A percentile compares a stretch with the other conserved stretches of the same genome.
Conservation (phyloP, 2,888 invertebrate species). For the Stenodera caucasica region DNA sequence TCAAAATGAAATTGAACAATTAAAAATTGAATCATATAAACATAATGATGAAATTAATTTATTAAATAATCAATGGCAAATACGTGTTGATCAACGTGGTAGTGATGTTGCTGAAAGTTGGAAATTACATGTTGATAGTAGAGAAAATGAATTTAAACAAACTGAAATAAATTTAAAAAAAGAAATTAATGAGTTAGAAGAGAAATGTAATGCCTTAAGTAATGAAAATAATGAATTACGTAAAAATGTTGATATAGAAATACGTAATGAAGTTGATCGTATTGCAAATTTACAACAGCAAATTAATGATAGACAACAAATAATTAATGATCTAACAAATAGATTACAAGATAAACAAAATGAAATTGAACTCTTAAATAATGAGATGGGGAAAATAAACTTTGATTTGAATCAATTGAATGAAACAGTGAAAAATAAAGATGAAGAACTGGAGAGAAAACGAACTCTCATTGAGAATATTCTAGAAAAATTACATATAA, state of each 20-base stretch:
- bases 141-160: conserved; percentile 64
- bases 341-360: conserved; percentile 37
- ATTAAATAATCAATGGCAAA: conserved; percentile 38
- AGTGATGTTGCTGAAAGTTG: conserved; percentile 70
- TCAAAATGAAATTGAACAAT: not conserved
- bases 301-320: conserved; percentile 45
- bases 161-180: conserved; percentile 58
- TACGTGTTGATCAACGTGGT: conserved; percentile 55
- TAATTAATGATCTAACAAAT: conserved; percentile 45
- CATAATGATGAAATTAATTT: not conserved
- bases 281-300: conserved; percentile 50
- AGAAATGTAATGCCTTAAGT: conserved; percentile 49
- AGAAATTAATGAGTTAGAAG: conserved; percentile 59
- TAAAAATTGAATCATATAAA: not conserved
- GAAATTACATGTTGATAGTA: conserved; percentile 68
- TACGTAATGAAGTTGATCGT: conserved; percentile 51
- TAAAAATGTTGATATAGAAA: conserved; percentile 53
- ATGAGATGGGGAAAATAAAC: not conserved
- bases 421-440: not conserved
- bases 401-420: conserved; percentile 6
- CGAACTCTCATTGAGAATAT: not conserved
- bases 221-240: conserved; percentile 54
- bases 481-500: not conserved
- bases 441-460: not conserved
- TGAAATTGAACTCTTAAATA: not conserved